Conservation (phyloP, 2,888 invertebrate species). For the Aromia moschata region DNA sequence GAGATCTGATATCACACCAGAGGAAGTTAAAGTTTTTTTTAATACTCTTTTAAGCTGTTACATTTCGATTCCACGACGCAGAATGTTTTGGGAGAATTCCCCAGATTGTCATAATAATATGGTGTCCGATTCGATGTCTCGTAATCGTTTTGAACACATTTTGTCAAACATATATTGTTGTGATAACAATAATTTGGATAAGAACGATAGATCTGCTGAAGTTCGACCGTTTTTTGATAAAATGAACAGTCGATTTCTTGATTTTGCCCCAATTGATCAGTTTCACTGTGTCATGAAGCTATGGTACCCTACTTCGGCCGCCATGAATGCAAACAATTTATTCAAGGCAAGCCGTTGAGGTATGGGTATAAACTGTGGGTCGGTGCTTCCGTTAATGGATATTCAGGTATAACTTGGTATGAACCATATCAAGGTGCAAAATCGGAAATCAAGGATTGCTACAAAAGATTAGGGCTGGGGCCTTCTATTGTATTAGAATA, state of each 20-base stretch:
- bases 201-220: slow-evolving; percentile 16
- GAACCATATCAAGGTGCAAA: neutral
- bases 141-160: slow-evolving; percentile 19
- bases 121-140: slow-evolving; percentile 17
- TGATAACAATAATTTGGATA: slow-evolving; percentile 15
- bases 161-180: slow-evolving; percentile 25
- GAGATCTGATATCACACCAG: slow-evolving; percentile 7
- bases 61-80: slow-evolving; percentile 1
- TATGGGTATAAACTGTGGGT: slow-evolving; percentile 24
- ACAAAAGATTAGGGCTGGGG: neutral
- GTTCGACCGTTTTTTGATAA: slow-evolving; percentile 17
- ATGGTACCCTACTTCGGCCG: slow-evolving; percentile 23
- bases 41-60: slow-evolving; percentile 17
- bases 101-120: slow-evolving; percentile 3
- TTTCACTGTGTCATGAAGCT: slow-evolving; percentile 9
- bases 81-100: slow-evolving; percentile 13
- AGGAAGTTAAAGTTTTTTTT: slow-evolving; percentile 13
- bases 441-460: neutral
- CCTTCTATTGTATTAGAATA: neutral
- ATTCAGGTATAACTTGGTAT: neutral
- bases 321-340: slow-evolving; percentile 22
- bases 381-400: slow-evolving; percentile 3
- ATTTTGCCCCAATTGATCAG: neutral
- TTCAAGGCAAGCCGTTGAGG: slow-evolving; percentile 19
- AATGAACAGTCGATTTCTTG: slow-evolving; percentile 16